Evolutionary conservation across 1,140 invertebrate species (phyloP).

Genomic region (Holcopasites calliopsidis): DNA sequence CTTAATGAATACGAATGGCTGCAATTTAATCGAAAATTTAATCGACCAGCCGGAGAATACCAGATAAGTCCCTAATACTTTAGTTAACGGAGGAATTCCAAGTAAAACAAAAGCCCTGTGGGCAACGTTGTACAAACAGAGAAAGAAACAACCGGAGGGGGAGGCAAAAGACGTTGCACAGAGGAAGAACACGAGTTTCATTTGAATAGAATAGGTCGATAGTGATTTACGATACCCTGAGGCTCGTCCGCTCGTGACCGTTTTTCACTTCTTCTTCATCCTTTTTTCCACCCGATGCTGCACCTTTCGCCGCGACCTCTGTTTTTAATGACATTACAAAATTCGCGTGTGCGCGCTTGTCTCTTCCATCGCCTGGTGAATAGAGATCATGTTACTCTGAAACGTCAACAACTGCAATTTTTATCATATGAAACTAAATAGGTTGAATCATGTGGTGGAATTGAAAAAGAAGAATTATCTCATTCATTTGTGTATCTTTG

Average conservation of each 20-base stretch:
- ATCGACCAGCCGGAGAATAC: conserved; percentile 31
- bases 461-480: no score
- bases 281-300: conserved; percentile 24
- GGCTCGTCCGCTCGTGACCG: conserved; percentile 66
- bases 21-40: conserved; percentile 42
- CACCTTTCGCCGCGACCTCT: conserved; percentile 35
- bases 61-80: conserved; percentile 43
- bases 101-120: conserved; percentile 49
- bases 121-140: conserved; percentile 45
- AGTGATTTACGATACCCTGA: conserved; percentile 74
- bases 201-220: conserved; percentile 78
- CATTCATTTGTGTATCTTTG: no score
- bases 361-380: not conserved
- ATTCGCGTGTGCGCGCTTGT: conserved; percentile 18
- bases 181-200: conserved; percentile 69
- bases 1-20: conserved; percentile 40
- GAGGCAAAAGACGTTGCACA: conserved; percentile 34
- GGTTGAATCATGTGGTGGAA: no score
- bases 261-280: conserved; percentile 69
- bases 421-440: no score
- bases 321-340: conserved; percentile 62
- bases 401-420: no score
- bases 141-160: conserved; percentile 57
- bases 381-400: not conserved
- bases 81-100: conserved; percentile 54